Percentiles rank a stretch among this genome's conserved stretches.
Conservation (phyloP, 1,140 invertebrate species). For the Drosophila orena region DNA sequence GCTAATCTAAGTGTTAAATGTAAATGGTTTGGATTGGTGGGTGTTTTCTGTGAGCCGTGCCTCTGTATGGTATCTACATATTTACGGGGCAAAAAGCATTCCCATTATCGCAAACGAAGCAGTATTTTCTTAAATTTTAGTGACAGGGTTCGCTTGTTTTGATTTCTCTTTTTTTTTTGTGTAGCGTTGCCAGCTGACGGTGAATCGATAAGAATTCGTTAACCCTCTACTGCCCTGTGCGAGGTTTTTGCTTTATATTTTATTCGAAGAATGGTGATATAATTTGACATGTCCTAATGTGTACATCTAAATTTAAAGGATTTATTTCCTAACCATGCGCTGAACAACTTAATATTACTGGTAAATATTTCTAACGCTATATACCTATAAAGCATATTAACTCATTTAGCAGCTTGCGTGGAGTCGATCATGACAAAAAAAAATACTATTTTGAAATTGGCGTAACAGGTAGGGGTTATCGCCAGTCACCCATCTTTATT, state of each 20-base stretch:
- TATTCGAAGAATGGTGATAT: too few relatives aligned
- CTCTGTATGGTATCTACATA: not conserved
- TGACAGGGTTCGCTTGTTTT: not conserved
- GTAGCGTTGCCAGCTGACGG: conserved; percentile 1
- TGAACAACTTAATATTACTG: too few relatives aligned
- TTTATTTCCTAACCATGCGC: not conserved
- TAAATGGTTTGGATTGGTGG: not conserved
- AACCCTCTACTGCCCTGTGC: not conserved
- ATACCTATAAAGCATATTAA: too few relatives aligned
- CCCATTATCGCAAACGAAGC: not conserved
- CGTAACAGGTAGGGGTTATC: not conserved
- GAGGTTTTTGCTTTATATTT: too few relatives aligned
- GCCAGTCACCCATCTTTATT: not conserved
- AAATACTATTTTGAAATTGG: not conserved
- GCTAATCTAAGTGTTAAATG: not conserved
- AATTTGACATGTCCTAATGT: too few relatives aligned
- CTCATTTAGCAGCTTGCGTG: too few relatives aligned
- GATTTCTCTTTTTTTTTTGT: not conserved
- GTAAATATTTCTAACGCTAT: too few relatives aligned
- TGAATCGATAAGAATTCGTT: not conserved
- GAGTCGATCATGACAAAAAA: too few relatives aligned
- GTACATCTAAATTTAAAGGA: too few relatives aligned
- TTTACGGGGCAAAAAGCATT: not conserved
- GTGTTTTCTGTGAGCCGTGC: not conserved
- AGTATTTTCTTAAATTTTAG: not conserved